Percentiles rank a stretch among this genome's conserved stretches.
Conservation (phyloP, 2,113 vertebrate genomes). For the Carassius auratus region DNA sequence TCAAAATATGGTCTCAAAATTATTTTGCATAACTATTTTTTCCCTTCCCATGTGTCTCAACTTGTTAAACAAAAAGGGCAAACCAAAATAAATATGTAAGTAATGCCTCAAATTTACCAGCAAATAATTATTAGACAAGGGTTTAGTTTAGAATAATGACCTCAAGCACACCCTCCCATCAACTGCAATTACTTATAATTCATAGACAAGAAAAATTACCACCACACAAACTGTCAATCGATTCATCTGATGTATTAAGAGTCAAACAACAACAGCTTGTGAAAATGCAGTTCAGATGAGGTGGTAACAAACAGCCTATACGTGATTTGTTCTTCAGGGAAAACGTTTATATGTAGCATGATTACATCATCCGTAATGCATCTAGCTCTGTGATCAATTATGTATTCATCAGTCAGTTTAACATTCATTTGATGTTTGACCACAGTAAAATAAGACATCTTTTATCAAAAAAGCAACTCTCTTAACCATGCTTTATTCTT, state of each 20-base stretch:
- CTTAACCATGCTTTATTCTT: conserved; percentile 83
- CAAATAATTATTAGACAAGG: neutral
- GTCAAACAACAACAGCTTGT: neutral
- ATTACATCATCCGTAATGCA: conserved; percentile 10
- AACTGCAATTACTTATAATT: conserved; percentile 17
- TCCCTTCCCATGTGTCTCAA: neutral
- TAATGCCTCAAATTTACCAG: neutral
- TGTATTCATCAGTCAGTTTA: conserved; percentile 31
- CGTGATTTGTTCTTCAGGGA: neutral
- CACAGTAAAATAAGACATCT: conserved; percentile 57
- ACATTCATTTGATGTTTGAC: conserved; percentile 42
- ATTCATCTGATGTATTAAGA: neutral
- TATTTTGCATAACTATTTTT: neutral
- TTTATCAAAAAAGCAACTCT: conserved; percentile 62
- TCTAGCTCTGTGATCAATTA: conserved; percentile 24
- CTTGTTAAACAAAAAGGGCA: neutral
- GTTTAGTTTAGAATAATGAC: conserved; percentile 11
- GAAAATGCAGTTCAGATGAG: neutral
- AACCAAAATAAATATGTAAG: neutral
- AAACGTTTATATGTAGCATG: conserved; percentile 5
- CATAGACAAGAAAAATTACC: conserved; percentile 19
- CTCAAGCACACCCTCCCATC: conserved; percentile 8
- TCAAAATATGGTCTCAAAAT: neutral
- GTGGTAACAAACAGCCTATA: neutral
- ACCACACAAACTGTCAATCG: conserved; percentile 14